Evolutionary conservation across 64 coral and sea anemone species (phyloP).

Genomic region (Orbicella faveolata): DNA sequence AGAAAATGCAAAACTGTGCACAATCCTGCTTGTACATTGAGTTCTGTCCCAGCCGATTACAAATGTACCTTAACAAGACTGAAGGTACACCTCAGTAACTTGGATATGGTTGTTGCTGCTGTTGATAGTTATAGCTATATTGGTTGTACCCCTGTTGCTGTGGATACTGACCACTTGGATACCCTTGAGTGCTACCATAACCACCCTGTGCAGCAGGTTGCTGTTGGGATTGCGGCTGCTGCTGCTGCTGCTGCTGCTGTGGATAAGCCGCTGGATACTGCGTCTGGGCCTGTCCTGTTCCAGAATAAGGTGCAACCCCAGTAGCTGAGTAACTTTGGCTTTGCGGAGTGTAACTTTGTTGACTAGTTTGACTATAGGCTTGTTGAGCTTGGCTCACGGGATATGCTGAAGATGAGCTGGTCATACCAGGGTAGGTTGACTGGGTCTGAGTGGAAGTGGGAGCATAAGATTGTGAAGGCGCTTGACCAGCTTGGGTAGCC

Average conservation of each 20-base stretch:
- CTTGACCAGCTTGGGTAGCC: conserved; percentile 13
- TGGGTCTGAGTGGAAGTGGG: conserved; percentile 47
- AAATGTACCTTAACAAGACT: too few relatives aligned
- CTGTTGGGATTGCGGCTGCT: conserved; percentile 23
- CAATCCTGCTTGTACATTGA: too few relatives aligned
- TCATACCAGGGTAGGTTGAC: conserved; percentile 34
- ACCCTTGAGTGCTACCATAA: conserved; percentile 29
- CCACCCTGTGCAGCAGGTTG: conserved; percentile 46
- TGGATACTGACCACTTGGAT: conserved; percentile 50
- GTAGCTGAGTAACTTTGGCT: conserved; percentile 17
- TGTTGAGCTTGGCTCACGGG: conserved; percentile 7
- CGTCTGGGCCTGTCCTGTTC: conserved; percentile 14
- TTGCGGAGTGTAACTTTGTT: conserved; percentile 17
- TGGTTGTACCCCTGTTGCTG: conserved; percentile 61
- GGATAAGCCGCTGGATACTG: conserved; percentile 47
- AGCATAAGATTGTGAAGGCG: conserved; percentile 46
- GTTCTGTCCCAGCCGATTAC: too few relatives aligned
- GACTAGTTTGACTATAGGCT: conserved; percentile 8
- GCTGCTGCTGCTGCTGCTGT: conserved; percentile 43
- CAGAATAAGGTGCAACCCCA: conserved; percentile 32
- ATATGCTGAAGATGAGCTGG: conserved; percentile 20
- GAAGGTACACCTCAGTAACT: not conserved
- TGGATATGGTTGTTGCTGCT: conserved; percentile 10
- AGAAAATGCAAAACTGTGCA: too few relatives aligned
- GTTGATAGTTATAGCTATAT: conserved; percentile 7